Base-by-base conservation (phyloP, 2,888 invertebrate genomes). In the Mimachlamys varia region DNA sequence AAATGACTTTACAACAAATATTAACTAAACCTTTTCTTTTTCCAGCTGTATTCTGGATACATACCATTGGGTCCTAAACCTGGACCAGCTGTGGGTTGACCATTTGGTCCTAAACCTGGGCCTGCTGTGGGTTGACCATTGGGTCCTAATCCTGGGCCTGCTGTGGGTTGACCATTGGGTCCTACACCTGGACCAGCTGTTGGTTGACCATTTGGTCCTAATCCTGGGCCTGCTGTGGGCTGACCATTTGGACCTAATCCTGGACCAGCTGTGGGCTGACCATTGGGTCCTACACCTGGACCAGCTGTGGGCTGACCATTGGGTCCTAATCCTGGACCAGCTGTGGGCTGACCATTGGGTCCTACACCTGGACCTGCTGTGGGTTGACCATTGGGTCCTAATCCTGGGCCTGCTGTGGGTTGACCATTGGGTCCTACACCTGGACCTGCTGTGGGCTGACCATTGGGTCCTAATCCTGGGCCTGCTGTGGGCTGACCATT, bases 401-500 rank as follows among this genome's bases (percentile, higher is more conserved):
- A 2, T 62, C 62, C 62, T 62, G 62, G 62, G 5, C 62, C 62
- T 5, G 62, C 62, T 62, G 62, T 62, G n/a, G 62, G 62, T n/a
- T 62, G 0, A 62, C 62, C 62, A 22, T 62, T 62, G n/a, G 62
- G 62, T 62, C 62, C 62, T 62, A 62, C 3, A n/a, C 62, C 62
- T 62, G 62, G 62, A n/a, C 62, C 62, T 62, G 62, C 62, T 62
- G 62, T 62, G 7, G 62, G 62, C 22, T 62, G 62, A 95, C 99
- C 99, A 94, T 98, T 98, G 0, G 98, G 98, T 95, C 98, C 97
- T 90, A 98, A 97, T 0, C 98, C 98, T 19, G 98, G 98, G 90
- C 98, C 97, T 94, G 98, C 98, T 0, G 98, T 97, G 94, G 12
- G 96, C 95, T 7, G 93, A 92, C 44, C 92, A 38, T 58, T 33